These are phyloP conservation scores for Thumatha senex DNA, from an alignment of 2,888 invertebrate genomes.

Conservation along the genomic window DNA sequence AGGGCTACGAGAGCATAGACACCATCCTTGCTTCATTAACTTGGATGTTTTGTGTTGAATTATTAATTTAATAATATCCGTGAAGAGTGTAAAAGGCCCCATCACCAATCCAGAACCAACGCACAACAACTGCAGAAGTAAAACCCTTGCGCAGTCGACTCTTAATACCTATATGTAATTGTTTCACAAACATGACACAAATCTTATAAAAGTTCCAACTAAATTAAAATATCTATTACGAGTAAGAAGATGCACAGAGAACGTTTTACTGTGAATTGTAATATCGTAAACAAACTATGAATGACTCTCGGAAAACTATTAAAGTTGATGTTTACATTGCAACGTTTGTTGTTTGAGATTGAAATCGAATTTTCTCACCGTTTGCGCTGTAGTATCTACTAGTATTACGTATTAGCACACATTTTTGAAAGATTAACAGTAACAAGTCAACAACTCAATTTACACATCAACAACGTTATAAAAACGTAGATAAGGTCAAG, in stretches of 20 bases:
- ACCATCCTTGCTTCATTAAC: too few relatives aligned
- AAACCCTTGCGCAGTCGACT: too few relatives aligned
- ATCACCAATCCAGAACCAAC: too few relatives aligned
- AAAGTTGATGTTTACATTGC: conserved; percentile 19
- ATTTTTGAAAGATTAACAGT: conserved; percentile 35
- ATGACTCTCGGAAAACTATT: conserved; percentile 8
- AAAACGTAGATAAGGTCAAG: conserved; percentile 45
- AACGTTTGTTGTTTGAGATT: conserved; percentile 3
- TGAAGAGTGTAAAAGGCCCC: too few relatives aligned
- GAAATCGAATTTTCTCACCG: conserved; percentile 6
- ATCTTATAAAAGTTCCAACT: too few relatives aligned
- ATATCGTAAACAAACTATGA: conserved; percentile 25
- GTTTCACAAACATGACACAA: too few relatives aligned
- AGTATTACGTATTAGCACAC: conserved; percentile 22
- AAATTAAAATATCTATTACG: not conserved
- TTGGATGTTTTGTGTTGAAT: too few relatives aligned
- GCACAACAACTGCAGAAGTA: too few relatives aligned
- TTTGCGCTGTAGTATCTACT: conserved; percentile 13
- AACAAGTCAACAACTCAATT: conserved; percentile 42
- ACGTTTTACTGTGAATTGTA: conserved; percentile 3
- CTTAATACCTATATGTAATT: too few relatives aligned
- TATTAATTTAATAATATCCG: too few relatives aligned
- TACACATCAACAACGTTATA: conserved; percentile 29
- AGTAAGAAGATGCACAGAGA: not conserved
- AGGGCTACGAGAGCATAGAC: too few relatives aligned